Evolutionary conservation across 2,113 vertebrate genomes (phyloP), one percentile per base, ranked within the genome.

Genomic region (Oryzias melastigma): DNA sequence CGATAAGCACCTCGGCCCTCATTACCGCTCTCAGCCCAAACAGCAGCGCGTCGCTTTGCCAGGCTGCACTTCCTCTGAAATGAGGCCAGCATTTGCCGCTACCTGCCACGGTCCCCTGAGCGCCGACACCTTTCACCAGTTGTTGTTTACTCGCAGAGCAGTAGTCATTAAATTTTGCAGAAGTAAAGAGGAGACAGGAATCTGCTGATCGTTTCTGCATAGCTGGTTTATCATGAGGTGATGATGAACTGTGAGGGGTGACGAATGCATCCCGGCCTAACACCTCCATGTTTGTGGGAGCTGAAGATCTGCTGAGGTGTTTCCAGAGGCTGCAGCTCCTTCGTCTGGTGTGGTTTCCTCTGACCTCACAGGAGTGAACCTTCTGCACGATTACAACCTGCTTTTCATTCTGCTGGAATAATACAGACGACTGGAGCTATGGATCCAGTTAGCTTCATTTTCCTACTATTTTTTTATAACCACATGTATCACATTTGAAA

Each of bases 201-300:
- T 8, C 35, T 35, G 35, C 35, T 35, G 35, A 47, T 22, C 46
- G 20, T 13, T 14, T 40, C 52, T 49, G 58, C 44, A 69, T 49
- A 59, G 59, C 72, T 61, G 53, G 71, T 58, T 44, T n/a, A 16
- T 68, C 14, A 55, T 12, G 18, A 42, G 19, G 67, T 68, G 75
- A 59, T 66, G 51, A 65, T 62, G 70, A 64, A 72, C 53, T 73
- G 75, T 62, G 72, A 77, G 78, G 27, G 78, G 78, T 71, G 82
- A 89, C 85, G 87, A 87, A 82, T 81, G 83, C 81, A 89, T 90
- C 89, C 90, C 89, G 85, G 68, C 53, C 74, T 62, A 16, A 77
- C 89, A 86, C 89, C 84, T 88, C 82, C 0, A 22, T 82, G 83
- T 86, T 88, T 73, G 80, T 76, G 82, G 77, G 77, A 86, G 74